Evolutionary conservation across 2,113 vertebrate genomes (phyloP).

Genomic region (Notarius lentiginosus): DNA sequence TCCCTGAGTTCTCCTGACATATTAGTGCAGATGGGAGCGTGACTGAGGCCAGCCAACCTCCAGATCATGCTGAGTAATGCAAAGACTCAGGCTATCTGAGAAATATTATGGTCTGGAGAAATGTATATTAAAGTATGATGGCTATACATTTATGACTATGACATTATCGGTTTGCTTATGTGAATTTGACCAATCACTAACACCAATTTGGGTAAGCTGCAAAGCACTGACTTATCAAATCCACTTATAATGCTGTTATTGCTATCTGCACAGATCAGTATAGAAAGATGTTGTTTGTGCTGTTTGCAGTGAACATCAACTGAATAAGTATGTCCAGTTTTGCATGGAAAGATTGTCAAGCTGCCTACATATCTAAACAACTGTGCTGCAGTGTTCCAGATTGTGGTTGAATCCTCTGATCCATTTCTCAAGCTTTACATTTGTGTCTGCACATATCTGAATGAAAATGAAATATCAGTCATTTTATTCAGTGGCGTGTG

Average conservation of each 20-base stretch:
- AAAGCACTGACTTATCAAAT: background rate
- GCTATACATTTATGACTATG: background rate
- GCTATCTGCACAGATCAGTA: background rate
- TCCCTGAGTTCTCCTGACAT: background rate
- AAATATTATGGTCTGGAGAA: background rate
- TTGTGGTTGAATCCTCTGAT: background rate
- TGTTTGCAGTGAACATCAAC: slow-evolving; percentile 19
- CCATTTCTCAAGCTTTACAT: background rate
- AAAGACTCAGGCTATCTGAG: background rate
- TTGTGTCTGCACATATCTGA: background rate
- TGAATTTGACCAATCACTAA: slow-evolving; percentile 10
- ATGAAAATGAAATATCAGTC: background rate
- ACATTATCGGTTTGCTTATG: background rate
- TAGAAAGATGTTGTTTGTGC: background rate
- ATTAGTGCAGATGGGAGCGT: background rate
- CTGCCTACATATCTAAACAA: background rate
- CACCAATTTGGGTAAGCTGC: background rate
- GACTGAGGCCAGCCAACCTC: slow-evolving; percentile 85
- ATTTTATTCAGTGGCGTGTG: background rate
- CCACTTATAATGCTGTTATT: slow-evolving; percentile 14
- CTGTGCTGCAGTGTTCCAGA: slow-evolving; percentile 16
- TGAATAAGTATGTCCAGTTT: slow-evolving; percentile 15
- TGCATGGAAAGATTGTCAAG: slow-evolving; percentile 20
- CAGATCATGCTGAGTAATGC: slow-evolving; percentile 61
- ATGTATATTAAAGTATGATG: background rate